Evolutionary conservation across 2,113 vertebrate genomes (phyloP), one percentile per base, ranked within the genome.

Genomic region (Melanotaenia duboulayi): DNA sequence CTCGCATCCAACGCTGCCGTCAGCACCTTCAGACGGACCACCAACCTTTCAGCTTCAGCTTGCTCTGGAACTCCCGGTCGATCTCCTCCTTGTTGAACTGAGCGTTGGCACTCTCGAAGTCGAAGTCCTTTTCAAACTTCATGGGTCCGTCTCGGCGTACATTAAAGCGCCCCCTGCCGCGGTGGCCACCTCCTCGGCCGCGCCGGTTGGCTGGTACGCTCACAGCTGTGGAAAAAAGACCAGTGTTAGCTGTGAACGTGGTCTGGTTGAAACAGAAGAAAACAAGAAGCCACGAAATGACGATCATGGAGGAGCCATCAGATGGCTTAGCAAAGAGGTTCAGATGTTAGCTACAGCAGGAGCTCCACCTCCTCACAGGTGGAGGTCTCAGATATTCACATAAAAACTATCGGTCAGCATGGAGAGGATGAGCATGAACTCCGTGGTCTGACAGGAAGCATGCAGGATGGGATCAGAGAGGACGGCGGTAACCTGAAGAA

Each of bases 61-160:
- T 99, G 93, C 92, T 98, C 87, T 99, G 98, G 81, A 99, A 98
- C 87, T 99, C 98, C 25, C 95, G 88, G 89, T 98, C 96, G 0
- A 99, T 98, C 79, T 99, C 97, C 57, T 98, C 98, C 86, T 99
- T 99, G 91, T 99, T 99, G 90, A 99, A 98, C 46, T 98, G 97
- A 0, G 97, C 97, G 57, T 98, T 99, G 70, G 98, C 97, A 83
- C 95, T 99, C 93, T 98, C 98, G 23, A 99, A 99, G 92, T 99
- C 98, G 48, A 99, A 99, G 92, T 99, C 97, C 78, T 99, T 98
- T 92, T 99, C 97, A 77, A 99, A 99, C 92, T 98, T 99, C 95
- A 99, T 95, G 1, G 96, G 96, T 32, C 96, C 96, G 24, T 99
- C 97, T 76, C 96, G 84, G 23, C 96, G 93, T 16, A 97, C 94